phyloP scores from a whole-genome alignment of 92 coral and sea anemone genomes.

The Actinostola sp. region DNA sequence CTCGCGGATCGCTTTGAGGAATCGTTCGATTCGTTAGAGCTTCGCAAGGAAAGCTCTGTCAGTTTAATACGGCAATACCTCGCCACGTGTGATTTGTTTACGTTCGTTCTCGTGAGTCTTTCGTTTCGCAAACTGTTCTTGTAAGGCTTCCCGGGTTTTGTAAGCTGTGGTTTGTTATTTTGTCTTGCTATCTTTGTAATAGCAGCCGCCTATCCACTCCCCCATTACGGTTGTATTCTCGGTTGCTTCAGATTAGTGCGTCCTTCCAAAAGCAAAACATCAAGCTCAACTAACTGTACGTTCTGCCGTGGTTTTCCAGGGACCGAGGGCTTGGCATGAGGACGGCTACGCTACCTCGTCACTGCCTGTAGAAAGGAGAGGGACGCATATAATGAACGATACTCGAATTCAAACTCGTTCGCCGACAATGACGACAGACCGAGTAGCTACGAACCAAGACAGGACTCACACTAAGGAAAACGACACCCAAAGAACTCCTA shows the following conservation, averaged over 20 bases:
- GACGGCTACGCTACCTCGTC: slow-evolving; percentile 43
- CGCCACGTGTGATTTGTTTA: slow-evolving; percentile 98
- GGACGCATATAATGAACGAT: slow-evolving; percentile 96
- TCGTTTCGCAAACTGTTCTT: slow-evolving; percentile 16
- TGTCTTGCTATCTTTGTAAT: slow-evolving; percentile 8
- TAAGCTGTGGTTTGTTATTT: slow-evolving; percentile 21
- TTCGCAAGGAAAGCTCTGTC: slow-evolving; percentile 10
- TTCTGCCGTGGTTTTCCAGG: slow-evolving; percentile 36
- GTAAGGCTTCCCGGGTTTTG: slow-evolving; percentile 11
- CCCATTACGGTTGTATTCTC: slow-evolving; percentile 20
- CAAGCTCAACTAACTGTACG: not conserved
- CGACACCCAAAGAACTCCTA: slow-evolving; percentile 53
- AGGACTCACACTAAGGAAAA: slow-evolving; percentile 42
- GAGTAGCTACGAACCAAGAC: slow-evolving; percentile 46
- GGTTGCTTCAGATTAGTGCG: slow-evolving; percentile 13
- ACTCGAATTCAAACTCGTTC: slow-evolving; percentile 73
- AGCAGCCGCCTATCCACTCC: slow-evolving; percentile 36
- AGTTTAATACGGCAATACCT: slow-evolving; percentile 16
- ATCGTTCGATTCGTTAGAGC: slow-evolving; percentile 24
- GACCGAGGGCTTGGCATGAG: slow-evolving; percentile 52
- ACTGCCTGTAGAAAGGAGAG: slow-evolving; percentile 42
- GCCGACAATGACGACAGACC: slow-evolving; percentile 93
- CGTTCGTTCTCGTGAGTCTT: slow-evolving; percentile 55
- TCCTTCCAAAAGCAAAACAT: not conserved
- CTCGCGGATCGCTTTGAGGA: slow-evolving; percentile 7